Evolutionary conservation across 2,113 vertebrate genomes (phyloP).

Genomic region (pig (Sus scrofa)): DNA sequence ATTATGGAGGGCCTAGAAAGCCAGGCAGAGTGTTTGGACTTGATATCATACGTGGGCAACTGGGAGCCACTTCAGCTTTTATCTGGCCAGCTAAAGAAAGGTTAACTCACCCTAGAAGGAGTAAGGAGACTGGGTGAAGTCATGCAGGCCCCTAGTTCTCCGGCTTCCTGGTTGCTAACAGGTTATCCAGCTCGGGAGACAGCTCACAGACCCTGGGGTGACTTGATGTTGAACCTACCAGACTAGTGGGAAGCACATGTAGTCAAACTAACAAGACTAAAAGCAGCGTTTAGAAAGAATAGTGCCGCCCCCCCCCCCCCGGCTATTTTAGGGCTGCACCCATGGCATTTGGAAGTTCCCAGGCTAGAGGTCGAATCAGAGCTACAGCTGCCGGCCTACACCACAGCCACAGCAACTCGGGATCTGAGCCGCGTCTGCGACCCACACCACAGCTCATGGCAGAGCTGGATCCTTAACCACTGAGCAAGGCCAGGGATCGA

Average conservation of each 20-base stretch:
- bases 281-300: not conserved
- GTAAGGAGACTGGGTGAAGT: not conserved
- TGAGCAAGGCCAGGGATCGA: no score
- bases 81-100: not conserved
- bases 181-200: not conserved
- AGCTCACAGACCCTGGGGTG: not conserved
- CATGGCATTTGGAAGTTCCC: no score
- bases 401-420: no score
- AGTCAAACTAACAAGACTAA: constrained; percentile 44
- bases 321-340: no score
- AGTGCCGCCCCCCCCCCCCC: no score
- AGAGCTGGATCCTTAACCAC: no score
- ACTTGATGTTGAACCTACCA: not conserved
- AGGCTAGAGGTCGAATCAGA: no score
- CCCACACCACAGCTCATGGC: no score
- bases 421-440: no score
- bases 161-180: constrained; percentile 12
- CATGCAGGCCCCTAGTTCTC: not conserved
- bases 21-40: constrained; percentile 13
- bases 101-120: not conserved
- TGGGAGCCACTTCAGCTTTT: constrained; percentile 14
- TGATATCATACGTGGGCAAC: not conserved
- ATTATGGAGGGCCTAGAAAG: constrained; percentile 11
- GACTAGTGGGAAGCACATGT: not conserved
- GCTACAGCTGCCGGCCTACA: no score